Percentiles rank a stretch among this genome's conserved stretches.
Evolutionary conservation across 2,797 vertebrate species (phyloP).

Genomic region (Gallinago nigripennis): DNA sequence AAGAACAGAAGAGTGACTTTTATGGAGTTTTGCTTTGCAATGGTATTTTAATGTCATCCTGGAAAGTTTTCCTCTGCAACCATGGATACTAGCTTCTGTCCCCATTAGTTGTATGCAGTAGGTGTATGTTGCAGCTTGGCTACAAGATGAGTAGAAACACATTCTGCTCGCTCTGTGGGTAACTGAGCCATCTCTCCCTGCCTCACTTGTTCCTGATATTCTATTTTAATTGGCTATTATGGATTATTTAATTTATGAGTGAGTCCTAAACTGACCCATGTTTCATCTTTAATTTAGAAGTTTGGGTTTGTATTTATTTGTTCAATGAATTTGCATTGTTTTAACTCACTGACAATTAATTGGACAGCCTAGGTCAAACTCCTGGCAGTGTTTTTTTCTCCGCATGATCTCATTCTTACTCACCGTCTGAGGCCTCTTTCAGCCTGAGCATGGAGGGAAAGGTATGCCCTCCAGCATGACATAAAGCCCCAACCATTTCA

Average conservation of each 20-base stretch:
- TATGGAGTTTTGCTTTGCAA: neutral
- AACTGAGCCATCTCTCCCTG: neutral
- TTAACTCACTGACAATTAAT: conserved; percentile 42
- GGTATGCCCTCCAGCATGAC: conserved; percentile 51
- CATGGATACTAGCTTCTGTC: neutral
- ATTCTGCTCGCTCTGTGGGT: neutral
- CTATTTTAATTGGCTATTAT: conserved; percentile 32
- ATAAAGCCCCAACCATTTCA: conserved; percentile 44
- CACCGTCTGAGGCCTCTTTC: conserved; percentile 34
- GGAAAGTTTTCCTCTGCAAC: neutral
- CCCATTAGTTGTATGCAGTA: neutral
- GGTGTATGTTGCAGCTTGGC: neutral
- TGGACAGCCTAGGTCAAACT: conserved; percentile 35
- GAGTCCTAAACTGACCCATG: neutral
- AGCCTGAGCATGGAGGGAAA: neutral
- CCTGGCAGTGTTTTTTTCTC: conserved; percentile 12
- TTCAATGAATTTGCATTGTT: conserved; percentile 38
- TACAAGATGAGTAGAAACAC: neutral
- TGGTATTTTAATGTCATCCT: neutral
- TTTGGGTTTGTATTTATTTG: conserved; percentile 18
- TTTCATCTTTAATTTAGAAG: conserved; percentile 15
- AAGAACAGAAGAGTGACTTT: neutral
- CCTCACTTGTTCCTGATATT: neutral
- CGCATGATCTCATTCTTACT: conserved; percentile 38
- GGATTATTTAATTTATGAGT: neutral